Base-by-base conservation (phyloP, 2,797 vertebrate genomes). In the Alosa sapidissima region DNA sequence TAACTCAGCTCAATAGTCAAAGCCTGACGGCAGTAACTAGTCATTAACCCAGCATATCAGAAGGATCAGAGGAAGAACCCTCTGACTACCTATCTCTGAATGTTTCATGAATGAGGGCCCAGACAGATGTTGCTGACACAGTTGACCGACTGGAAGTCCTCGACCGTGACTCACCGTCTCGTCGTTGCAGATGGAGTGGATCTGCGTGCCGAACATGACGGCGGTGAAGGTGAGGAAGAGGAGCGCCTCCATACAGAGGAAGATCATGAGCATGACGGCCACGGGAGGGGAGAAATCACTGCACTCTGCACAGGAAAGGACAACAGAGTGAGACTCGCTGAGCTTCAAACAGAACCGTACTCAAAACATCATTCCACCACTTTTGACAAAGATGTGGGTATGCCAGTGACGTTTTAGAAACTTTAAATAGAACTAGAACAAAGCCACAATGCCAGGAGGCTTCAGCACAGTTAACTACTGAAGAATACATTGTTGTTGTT, bases 171-270 rank as follows among this genome's bases (percentile, higher is more conserved):
- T 91, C 82, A 96, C 98, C 93, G 98, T 99, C 91, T 99, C 98
- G 0, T 99, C 98, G 0, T 98, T 99, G 95, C 98, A 99, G 95
- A 99, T 99, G 81, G 98, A 99, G 94, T 99, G 98, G 93, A 99
- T 96, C 92, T 99, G 98, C 21, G 98, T 99, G 90, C 98, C 98
- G 84, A 99, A 99, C 98, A 99, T 99, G 83, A 99, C 98, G 11
- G 97, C 96, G 1, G 98, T 99, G 93, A 99, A 99, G 24, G 97
- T 98, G 94, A 99, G 97, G 92, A 99, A 99, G 92, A 99, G 97
- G 87, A 99, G 95, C 81, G 97, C 98, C 92, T 99, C 98, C 87
- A 99, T 96, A 94, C 97, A 99, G 92, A 99, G 95, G 95, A 99
- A 98, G 91, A 98, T 97, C 92, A 99, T 93, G 91, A 99, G 96